Evolutionary conservation across 2,113 vertebrate species (phyloP).

Genomic region (Platycercus adscitus): DNA sequence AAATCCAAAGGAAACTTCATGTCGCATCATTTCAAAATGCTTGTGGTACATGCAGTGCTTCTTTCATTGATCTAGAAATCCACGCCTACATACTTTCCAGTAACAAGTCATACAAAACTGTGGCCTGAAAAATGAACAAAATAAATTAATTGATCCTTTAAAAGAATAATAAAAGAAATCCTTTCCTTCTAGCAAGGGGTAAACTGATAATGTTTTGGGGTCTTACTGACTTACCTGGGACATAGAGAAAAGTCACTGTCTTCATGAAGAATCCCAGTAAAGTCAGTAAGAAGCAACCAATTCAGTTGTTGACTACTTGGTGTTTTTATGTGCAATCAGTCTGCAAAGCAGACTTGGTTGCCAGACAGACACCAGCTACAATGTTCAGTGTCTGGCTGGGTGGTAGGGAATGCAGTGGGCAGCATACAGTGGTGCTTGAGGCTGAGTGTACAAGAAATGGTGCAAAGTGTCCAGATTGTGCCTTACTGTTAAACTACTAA

Average conservation of each 20-base stretch:
- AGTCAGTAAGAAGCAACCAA: rapidly evolving
- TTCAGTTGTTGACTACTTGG: too few species aligned
- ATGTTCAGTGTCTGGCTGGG: background rate
- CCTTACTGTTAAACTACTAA: background rate
- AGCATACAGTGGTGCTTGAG: background rate
- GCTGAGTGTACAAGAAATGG: rapidly evolving
- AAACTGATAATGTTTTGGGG: background rate
- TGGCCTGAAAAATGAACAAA: background rate
- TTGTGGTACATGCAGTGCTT: background rate
- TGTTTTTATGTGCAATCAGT: background rate
- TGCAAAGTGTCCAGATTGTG: background rate
- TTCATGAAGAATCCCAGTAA: background rate
- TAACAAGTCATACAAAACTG: background rate
- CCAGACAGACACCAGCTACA: background rate
- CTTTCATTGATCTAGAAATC: background rate
- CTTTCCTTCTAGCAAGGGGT: background rate
- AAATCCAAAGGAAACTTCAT: background rate
- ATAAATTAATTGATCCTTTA: background rate
- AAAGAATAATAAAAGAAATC: background rate
- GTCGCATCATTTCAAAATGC: background rate
- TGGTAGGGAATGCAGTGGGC: rapidly evolving
- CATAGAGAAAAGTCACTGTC: background rate
- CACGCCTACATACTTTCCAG: background rate
- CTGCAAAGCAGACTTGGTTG: too few species aligned
- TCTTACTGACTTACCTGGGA: background rate